A percentile compares a stretch with the other conserved stretches of the same genome.
Conservation (phyloP, 2,888 invertebrate genomes). For the Ochlodes sylvanus region DNA sequence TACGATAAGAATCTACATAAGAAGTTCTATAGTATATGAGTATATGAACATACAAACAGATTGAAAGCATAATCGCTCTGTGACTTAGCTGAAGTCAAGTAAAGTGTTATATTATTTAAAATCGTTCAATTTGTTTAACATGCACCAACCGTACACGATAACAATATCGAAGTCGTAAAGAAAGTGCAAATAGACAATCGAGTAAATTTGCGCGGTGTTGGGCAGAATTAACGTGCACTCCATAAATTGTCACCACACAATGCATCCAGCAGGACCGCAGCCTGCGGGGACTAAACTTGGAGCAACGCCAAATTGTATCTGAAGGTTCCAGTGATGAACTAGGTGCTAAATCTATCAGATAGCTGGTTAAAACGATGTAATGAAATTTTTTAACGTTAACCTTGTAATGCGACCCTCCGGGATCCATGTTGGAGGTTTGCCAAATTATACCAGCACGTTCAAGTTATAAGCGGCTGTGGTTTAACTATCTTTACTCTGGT, state of each 20-base stretch:
- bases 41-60: too few species aligned
- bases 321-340: conserved; percentile 21
- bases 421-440: conserved; percentile 51
- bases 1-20: too few species aligned
- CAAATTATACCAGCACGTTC: conserved; percentile 44
- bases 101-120: too few species aligned
- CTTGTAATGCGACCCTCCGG: conserved; percentile 44
- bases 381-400: conserved; percentile 20
- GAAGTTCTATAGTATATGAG: too few species aligned
- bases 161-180: conserved; percentile 13
- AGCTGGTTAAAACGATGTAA: conserved; percentile 18
- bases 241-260: conserved; percentile 31
- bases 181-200: conserved; percentile 7
- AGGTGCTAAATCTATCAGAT: conserved; percentile 31
- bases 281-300: conserved; percentile 17
- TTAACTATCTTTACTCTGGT: neutral
- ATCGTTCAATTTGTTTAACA: neutral
- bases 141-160: neutral
- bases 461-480: conserved; percentile 26
- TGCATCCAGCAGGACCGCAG: neutral
- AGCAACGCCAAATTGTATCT: conserved; percentile 21
- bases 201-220: conserved; percentile 11
- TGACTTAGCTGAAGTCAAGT: too few species aligned
- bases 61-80: too few species aligned
- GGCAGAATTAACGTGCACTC: conserved; percentile 18